Evolutionary conservation across 2,888 invertebrate genomes (phyloP), one percentile per base, ranked within the genome.

Genomic region (Drymonia ruficornis): DNA sequence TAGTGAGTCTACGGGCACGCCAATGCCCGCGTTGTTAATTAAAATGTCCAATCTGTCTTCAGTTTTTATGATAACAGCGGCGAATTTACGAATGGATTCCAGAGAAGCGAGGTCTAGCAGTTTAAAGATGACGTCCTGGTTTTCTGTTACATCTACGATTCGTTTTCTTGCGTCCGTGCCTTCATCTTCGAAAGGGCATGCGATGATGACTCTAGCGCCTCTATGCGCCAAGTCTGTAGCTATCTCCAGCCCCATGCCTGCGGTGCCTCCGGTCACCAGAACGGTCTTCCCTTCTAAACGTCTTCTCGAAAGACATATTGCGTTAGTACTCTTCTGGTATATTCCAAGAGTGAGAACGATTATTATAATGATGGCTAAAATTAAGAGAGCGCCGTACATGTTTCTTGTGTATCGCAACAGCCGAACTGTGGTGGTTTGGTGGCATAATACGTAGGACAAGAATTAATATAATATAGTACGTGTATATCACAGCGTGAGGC

Each of bases 21-120:
- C 94, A 0, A 96, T 95, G 1, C 97, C 98, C 0, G 98, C 98
- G 78, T 98, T 98, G 78, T 98, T 97, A 46, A 98, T 94, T 9
- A 98, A 86, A 7, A 97, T 95, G 81, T 98, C 96, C 55, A 98
- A 83, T 72, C 94, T 93, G 7, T 89, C 75, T 85, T 96, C 96
- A 0, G 93, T 94, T 65, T 93, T 91, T 28, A 95, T 92, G 36
- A 98, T 93, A 57, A 96, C 95, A 8, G 94, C 94, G 0, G 97
- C 97, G 80, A 98, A 98, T 58, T 95, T 94, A 16, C 97, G 93
- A 8, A 96, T 93, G 0, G 96, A 96, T 66, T 94, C 92, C 62
- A 95, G 87, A 0, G 95, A 96, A 1, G 95, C 94, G 19, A 97
- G 81, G 77, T 97, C 96, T 12, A 97, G 85, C 71, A 94, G 93